A percentile compares a stretch with the other conserved stretches of the same genome.
Conservation (phyloP, 2,797 vertebrate genomes). For the Percopsis omiscomaycus region DNA sequence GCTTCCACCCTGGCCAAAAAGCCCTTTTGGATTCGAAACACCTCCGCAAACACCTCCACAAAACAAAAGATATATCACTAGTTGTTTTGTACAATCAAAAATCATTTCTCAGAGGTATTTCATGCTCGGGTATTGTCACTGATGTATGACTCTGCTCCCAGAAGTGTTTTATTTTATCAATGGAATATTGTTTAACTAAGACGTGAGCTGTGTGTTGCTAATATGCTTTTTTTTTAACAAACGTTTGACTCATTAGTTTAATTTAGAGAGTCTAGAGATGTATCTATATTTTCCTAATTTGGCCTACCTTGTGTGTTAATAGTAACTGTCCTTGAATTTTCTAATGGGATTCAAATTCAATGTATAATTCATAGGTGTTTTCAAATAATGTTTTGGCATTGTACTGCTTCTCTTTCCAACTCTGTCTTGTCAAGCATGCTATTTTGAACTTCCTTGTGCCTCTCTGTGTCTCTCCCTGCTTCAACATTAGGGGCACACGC, state of each 20-base stretch:
- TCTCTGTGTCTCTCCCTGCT: slow-evolving; percentile 89
- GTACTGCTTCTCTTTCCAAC: slow-evolving; percentile 50
- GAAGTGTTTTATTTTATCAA: slow-evolving; percentile 12
- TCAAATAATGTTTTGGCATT: slow-evolving; percentile 29
- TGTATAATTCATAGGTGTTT: slow-evolving; percentile 36
- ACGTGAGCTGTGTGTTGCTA: slow-evolving; percentile 12
- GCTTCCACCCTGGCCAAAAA: slow-evolving; percentile 7
- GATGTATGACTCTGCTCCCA: slow-evolving; percentile 64
- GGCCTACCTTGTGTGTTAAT: slow-evolving; percentile 20
- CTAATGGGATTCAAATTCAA: slow-evolving; percentile 27
- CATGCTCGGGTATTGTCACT: slow-evolving; percentile 43
- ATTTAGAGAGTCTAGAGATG: slow-evolving; percentile 4
- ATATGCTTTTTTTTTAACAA: background rate
- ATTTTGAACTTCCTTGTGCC: slow-evolving; percentile 90
- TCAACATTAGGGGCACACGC: slow-evolving; percentile 94
- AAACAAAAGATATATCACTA: background rate
- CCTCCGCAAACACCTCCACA: slow-evolving; percentile 5
- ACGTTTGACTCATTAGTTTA: background rate
- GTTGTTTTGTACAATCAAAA: background rate
- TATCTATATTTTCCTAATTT: slow-evolving; percentile 12
- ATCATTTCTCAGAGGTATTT: background rate
- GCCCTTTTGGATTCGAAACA: background rate
- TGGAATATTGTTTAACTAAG: slow-evolving; percentile 10
- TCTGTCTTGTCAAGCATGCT: slow-evolving; percentile 79
- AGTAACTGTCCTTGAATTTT: slow-evolving; percentile 11